Evolutionary conservation across 2,113 vertebrate species (phyloP).

Genomic region (Tetraodon nigroviridis): DNA sequence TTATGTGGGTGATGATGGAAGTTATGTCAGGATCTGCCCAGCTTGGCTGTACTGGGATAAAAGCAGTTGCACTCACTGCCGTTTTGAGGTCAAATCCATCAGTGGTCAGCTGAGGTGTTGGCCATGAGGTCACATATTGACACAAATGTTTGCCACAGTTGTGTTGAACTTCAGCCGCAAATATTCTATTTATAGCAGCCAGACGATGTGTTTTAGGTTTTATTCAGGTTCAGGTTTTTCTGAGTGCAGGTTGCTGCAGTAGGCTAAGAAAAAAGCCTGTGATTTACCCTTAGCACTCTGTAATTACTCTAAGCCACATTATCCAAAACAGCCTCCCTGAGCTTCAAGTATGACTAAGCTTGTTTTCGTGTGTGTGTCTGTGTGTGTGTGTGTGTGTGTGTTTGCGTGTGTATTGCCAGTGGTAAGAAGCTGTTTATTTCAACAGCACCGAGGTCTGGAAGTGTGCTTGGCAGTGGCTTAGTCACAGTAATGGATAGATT

Average conservation of each 20-base stretch:
- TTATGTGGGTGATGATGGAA: too few relatives aligned
- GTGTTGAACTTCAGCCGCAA: too few relatives aligned
- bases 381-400: too few relatives aligned
- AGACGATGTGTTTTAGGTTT: not conserved
- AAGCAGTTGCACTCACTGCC: too few relatives aligned
- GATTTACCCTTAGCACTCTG: slow-evolving; percentile 43
- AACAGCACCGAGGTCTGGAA: slow-evolving; percentile 35
- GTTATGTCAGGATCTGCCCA: too few relatives aligned
- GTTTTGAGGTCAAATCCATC: too few relatives aligned
- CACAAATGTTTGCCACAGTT: too few relatives aligned
- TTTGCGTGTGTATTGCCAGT: slow-evolving; percentile 26
- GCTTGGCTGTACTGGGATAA: too few relatives aligned
- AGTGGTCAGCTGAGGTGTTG: too few relatives aligned
- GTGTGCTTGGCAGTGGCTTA: slow-evolving; percentile 46
- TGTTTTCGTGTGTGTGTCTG: slow-evolving; percentile 16
- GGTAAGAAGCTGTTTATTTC: slow-evolving; percentile 44
- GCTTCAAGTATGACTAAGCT: slow-evolving; percentile 56
- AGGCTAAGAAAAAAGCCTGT: slow-evolving; percentile 21
- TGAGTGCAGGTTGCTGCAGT: slow-evolving; percentile 10
- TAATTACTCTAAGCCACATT: slow-evolving; percentile 60
- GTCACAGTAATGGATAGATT: slow-evolving; percentile 42
- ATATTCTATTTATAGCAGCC: not conserved
- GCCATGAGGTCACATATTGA: too few relatives aligned
- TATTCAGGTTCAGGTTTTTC: slow-evolving; percentile 3
- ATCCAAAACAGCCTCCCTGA: slow-evolving; percentile 46